Evolutionary conservation across 2,888 invertebrate species (phyloP).

Genomic region (Lasioglossum villosulum): DNA sequence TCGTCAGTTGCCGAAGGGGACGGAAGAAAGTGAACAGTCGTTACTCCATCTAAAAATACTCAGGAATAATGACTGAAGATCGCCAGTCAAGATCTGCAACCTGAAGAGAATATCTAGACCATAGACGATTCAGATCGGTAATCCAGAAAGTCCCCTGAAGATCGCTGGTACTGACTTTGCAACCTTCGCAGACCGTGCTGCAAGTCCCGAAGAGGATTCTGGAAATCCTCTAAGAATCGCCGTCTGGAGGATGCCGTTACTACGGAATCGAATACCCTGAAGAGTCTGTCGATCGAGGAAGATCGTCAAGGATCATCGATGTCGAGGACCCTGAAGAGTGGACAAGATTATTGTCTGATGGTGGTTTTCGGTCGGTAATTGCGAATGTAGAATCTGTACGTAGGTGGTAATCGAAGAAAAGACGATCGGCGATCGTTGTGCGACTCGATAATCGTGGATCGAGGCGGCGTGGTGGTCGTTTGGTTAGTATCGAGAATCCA

Average conservation of each 20-base stretch:
- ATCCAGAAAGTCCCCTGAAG: background rate
- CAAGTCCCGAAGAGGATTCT: background rate
- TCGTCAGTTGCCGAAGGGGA: background rate
- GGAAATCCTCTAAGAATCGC: background rate
- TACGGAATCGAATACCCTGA: background rate
- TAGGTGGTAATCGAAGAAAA: background rate
- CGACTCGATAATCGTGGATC: constrained; percentile 55
- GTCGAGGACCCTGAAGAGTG: background rate
- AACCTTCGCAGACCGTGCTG: background rate
- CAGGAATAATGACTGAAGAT: background rate
- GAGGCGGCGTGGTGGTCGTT: constrained; percentile 22
- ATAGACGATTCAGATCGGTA: background rate
- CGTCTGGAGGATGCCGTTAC: background rate
- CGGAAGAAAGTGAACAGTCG: background rate
- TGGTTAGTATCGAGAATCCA: background rate
- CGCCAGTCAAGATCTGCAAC: too few relatives aligned
- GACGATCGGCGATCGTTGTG: constrained; percentile 40
- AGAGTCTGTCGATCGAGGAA: background rate
- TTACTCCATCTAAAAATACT: background rate
- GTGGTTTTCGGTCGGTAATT: background rate
- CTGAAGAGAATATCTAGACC: background rate
- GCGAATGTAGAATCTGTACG: background rate
- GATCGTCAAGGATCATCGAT: background rate
- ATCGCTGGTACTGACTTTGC: background rate
- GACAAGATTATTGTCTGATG: too few relatives aligned